These are phyloP conservation scores for Keiferia lycopersicella DNA, from an alignment of 2,888 invertebrate species.

Conservation along the genomic window DNA sequence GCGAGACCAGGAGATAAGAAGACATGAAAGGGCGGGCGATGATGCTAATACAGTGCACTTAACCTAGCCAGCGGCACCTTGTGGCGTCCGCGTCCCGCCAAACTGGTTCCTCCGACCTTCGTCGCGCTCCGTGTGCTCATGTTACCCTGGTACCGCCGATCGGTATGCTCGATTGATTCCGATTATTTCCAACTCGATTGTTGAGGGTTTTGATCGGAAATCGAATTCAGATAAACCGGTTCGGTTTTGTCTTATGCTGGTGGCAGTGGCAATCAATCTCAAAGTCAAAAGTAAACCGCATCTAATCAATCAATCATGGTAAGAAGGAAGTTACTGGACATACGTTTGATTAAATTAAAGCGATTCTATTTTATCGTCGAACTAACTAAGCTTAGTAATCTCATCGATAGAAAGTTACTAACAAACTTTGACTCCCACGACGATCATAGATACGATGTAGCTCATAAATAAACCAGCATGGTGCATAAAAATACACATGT, in stretches of 20 bases:
- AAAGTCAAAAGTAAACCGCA: constrained; percentile 3
- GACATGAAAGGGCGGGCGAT: constrained; percentile 76
- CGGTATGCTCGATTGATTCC: constrained; percentile 66
- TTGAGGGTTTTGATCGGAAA: constrained; percentile 27
- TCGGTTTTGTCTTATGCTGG: not conserved
- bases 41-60: constrained; percentile 77
- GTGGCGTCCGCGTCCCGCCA: constrained; percentile 62
- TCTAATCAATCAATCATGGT: not conserved
- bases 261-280: not conserved
- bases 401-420: too few relatives aligned
- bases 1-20: constrained; percentile 70
- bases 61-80: constrained; percentile 76
- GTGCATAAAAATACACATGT: too few relatives aligned
- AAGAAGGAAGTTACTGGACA: not conserved
- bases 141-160: constrained; percentile 67
- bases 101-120: constrained; percentile 78
- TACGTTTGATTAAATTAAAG: too few relatives aligned
- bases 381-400: too few relatives aligned
- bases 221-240: constrained; percentile 20
- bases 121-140: constrained; percentile 62
- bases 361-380: too few relatives aligned
- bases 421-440: too few relatives aligned
- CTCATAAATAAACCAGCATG: too few relatives aligned
- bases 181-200: constrained; percentile 45
- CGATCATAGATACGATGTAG: too few relatives aligned